Evolutionary conservation across 2,113 vertebrate species (phyloP).

Genomic region (Actenoides hombroni): DNA sequence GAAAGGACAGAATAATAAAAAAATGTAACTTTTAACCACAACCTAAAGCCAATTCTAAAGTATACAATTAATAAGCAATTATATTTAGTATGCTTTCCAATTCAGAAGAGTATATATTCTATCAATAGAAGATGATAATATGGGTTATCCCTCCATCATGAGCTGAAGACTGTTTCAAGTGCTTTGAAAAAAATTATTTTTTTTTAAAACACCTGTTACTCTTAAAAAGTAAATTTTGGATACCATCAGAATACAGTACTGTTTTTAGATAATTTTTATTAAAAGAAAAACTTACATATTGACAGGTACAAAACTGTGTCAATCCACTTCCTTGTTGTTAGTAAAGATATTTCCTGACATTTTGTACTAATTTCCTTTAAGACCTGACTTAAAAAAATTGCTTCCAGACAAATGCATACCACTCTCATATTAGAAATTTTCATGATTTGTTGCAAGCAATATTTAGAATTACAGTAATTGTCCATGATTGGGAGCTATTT

Average conservation of each 20-base stretch:
- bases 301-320: not conserved
- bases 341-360: not conserved
- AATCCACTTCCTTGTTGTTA: not conserved
- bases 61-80: not conserved
- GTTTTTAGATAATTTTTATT: not conserved
- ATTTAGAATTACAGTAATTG: not conserved
- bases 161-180: not conserved
- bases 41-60: not conserved
- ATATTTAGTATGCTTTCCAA: not conserved
- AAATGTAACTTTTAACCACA: not conserved
- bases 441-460: not conserved
- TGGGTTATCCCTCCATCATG: not conserved
- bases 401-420: not conserved
- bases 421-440: not conserved
- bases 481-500: conserved; percentile 9
- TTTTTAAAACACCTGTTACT: conserved; percentile 11
- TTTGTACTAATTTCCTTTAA: not conserved
- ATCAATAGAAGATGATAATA: not conserved
- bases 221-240: not conserved
- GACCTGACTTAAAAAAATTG: not conserved
- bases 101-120: not conserved
- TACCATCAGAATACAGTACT: not conserved
- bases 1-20: not conserved
- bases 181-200: not conserved
- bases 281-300: not conserved